A percentile compares a stretch with the other conserved stretches of the same genome.
phyloP scores from a whole-genome alignment of 2,797 vertebrate genomes.

The Gobio occitaniae region DNA sequence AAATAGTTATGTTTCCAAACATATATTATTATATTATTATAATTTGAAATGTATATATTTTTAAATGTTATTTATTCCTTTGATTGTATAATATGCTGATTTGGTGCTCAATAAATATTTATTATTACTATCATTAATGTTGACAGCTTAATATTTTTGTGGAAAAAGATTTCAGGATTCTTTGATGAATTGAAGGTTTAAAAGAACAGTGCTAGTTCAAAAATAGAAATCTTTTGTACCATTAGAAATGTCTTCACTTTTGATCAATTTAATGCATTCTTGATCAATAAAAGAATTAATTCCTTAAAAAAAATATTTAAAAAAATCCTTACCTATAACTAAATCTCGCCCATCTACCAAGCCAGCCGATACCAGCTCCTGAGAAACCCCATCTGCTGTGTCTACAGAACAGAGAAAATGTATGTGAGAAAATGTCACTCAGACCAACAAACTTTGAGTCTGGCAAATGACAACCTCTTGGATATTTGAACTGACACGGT shows the following conservation, averaged over 20 bases:
- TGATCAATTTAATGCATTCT: not conserved
- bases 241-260: not conserved
- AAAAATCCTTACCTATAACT: slow-evolving; percentile 88
- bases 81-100: not conserved
- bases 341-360: slow-evolving; percentile 96
- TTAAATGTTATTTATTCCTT: no score
- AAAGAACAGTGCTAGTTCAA: no score
- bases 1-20: no score
- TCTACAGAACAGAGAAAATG: slow-evolving; percentile 76
- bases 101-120: not conserved
- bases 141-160: not conserved
- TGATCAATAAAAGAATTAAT: not conserved
- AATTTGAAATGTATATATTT: no score
- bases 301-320: slow-evolving; percentile 46
- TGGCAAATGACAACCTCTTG: not conserved
- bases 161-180: not conserved
- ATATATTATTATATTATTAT: no score
- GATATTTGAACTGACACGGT: slow-evolving; percentile 20
- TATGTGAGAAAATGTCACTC: not conserved
- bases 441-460: not conserved
- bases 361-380: slow-evolving; percentile 97
- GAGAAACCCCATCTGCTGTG: slow-evolving; percentile 97
- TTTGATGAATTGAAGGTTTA: not conserved
- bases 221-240: not conserved
- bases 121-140: not conserved